Base-by-base conservation (phyloP, 37 sponge, comb jelly and placozoan species). In the Crambe crambe region DNA sequence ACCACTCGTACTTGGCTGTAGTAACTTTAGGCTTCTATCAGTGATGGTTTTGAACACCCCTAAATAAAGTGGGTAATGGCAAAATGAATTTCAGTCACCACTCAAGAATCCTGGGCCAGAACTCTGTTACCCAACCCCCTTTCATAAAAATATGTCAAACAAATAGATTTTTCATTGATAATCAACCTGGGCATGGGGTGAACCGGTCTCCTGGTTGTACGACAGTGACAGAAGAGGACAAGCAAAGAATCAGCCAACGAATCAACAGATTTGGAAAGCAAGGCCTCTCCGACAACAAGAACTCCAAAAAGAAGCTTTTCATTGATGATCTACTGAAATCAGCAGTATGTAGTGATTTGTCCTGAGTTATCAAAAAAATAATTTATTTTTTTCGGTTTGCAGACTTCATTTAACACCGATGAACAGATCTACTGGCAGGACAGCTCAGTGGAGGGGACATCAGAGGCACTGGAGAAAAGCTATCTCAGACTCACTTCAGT, bases 401-500 rank as follows among this genome's bases (percentile, higher is more conserved):
- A 64, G 79, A 73, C 56, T 42, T 18, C 81, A 60, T 39, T 59
- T 26, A 21, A 68, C 6, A 88, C 79, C 20, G 97, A 92, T 2
- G 64, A 70, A 23, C 88, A 85, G 0, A 32, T 80, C 15, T 76
- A 80, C 32, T 91, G 87, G 86, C 60, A 76, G 51, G 82, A 79
- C 26, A 73, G 36, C 60, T 54, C 81, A 9, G 67, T 96, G 17
- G 92, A 86, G 25, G 99, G 99, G 10, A 98, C 97, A 25, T 94
- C 80, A 30, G 71, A 87, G 22, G 65, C 87, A 9, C 87, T 98
- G 68, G 95, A 94, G 91, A 98, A 98, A 74, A 84, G 71, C 23
- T 98, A 98, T 62, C 90, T 98, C n/a, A 84, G 99, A 31, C 87
- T 98, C 21, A 98, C 99, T n/a, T 91, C 97, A 23, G 94, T 93